Percentiles rank a stretch among this genome's conserved stretches.
Conservation (phyloP, 2,888 invertebrate genomes). For the Galerucella pusilla region DNA sequence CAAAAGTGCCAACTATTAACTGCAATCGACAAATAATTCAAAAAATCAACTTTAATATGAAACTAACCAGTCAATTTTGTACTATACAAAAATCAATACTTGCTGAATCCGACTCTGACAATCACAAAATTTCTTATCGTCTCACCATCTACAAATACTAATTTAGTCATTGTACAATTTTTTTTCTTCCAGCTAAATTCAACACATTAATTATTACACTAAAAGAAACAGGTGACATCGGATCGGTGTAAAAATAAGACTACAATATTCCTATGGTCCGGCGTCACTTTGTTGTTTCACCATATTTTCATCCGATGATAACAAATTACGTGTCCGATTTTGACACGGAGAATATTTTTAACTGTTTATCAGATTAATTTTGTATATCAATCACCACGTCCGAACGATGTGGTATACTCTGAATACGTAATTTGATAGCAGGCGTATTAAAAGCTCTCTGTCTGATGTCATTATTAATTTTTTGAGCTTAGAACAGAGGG, state of each 20-base stretch:
- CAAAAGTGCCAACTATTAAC: too few species aligned
- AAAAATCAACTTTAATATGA: too few species aligned
- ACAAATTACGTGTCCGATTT: slow-evolving; percentile 16
- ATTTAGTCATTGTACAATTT: slow-evolving; percentile 6
- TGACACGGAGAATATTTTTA: slow-evolving; percentile 10
- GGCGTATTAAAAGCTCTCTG: slow-evolving; percentile 6
- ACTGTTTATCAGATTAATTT: slow-evolving; percentile 15
- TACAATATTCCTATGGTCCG: neutral
- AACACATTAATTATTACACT: slow-evolving; percentile 9
- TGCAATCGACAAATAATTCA: too few species aligned
- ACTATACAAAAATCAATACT: neutral
- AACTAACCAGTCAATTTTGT: too few species aligned
- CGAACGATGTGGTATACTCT: slow-evolving; percentile 7
- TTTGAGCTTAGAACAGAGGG: neutral
- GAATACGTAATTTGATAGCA: slow-evolving; percentile 16
- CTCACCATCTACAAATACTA: neutral
- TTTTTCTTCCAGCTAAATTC: neutral
- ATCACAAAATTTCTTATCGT: neutral
- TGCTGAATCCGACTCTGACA: neutral
- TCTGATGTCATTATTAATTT: slow-evolving; percentile 5
- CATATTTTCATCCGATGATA: slow-evolving; percentile 2
- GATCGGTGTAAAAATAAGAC: slow-evolving; percentile 17
- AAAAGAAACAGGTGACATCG: slow-evolving; percentile 6
- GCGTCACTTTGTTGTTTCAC: slow-evolving; percentile 8
- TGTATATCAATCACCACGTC: slow-evolving; percentile 11